Evolutionary conservation across 64 coral and sea anemone species (phyloP).

Genomic region (Porites australiensis): DNA sequence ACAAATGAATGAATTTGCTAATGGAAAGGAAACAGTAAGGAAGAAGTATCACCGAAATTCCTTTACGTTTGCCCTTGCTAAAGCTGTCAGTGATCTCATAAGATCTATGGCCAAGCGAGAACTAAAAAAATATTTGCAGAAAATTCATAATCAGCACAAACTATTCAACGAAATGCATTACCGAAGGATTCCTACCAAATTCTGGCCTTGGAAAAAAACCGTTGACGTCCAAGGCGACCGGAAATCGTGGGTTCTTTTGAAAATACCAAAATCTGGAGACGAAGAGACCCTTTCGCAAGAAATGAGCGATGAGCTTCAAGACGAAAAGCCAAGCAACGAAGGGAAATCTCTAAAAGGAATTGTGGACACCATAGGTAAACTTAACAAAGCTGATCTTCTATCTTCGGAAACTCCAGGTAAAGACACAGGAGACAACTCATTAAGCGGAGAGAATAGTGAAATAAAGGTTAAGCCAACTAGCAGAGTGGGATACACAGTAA

Average conservation of each 20-base stretch:
- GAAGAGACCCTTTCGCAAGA: constrained; percentile 8
- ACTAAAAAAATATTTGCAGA: not conserved
- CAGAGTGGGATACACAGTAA: constrained; percentile 23
- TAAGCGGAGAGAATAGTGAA: not conserved
- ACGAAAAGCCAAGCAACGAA: not conserved
- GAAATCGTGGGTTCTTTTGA: constrained; percentile 95
- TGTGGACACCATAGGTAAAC: constrained; percentile 42
- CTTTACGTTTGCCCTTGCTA: constrained; percentile 64
- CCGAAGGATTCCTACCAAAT: not conserved
- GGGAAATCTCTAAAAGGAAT: not conserved
- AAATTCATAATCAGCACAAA: not conserved
- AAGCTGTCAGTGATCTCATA: constrained; percentile 76
- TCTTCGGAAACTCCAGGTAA: not conserved
- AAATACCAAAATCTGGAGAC: constrained; percentile 83
- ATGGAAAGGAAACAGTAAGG: constrained; percentile 8
- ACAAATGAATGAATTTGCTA: constrained; percentile 21
- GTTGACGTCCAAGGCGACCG: constrained; percentile 70
- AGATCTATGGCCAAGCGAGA: constrained; percentile 72
- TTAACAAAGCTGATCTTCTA: constrained; percentile 40
- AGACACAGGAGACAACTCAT: not conserved
- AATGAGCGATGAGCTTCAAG: constrained; percentile 4
- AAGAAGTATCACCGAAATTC: constrained; percentile 29
- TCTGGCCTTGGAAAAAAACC: not conserved
- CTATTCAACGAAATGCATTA: not conserved
- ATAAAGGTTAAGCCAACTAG: not conserved